Evolutionary conservation across 2,113 vertebrate genomes (phyloP).

Genomic region (Ascaphus truei): DNA sequence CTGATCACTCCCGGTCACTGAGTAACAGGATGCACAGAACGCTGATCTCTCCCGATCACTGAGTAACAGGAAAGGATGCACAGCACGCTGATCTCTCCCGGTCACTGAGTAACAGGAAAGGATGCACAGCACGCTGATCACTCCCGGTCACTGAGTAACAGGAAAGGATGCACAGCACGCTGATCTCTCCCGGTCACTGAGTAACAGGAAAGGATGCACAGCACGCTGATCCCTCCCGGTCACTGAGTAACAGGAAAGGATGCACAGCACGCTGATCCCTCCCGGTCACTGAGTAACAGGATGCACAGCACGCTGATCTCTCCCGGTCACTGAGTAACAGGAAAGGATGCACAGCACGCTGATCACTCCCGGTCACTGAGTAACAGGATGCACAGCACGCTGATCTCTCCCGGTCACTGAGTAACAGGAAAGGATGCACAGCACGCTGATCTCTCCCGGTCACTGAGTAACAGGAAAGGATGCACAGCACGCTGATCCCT

Average conservation of each 20-base stretch:
- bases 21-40: not conserved
- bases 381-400: not conserved
- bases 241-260: not conserved
- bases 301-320: not conserved
- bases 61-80: rapidly evolving
- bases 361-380: too few relatives aligned
- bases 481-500: not conserved
- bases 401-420: not conserved
- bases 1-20: too few relatives aligned
- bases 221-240: not conserved
- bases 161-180: too few relatives aligned
- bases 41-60: not conserved
- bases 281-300: too few relatives aligned
- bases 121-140: not conserved
- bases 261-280: too few relatives aligned
- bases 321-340: not conserved
- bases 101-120: too few relatives aligned
- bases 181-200: too few relatives aligned
- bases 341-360: too few relatives aligned
- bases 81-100: too few relatives aligned
- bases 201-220: too few relatives aligned
- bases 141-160: not conserved
- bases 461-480: too few relatives aligned
- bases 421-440: rapidly evolving
- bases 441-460: too few relatives aligned